Percentiles rank a stretch among this genome's conserved stretches.
These are phyloP conservation scores for Phrixothrix hirtus DNA, from an alignment of 2,888 invertebrate species.

Conservation along the genomic window DNA sequence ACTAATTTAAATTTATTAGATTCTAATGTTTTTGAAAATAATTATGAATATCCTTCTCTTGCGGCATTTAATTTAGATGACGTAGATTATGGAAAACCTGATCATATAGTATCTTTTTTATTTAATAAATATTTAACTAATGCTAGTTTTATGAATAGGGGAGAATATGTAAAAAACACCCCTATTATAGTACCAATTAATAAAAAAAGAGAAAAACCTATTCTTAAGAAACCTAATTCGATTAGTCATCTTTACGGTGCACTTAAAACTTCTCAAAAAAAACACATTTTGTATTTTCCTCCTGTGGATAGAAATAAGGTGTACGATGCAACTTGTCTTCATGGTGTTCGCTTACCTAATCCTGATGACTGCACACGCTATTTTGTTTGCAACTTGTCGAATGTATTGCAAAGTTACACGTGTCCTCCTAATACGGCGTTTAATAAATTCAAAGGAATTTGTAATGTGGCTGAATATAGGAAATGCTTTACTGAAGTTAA, in stretches of 20 bases:
- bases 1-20: conserved; percentile 26
- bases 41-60: conserved; percentile 11
- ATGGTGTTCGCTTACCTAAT: conserved; percentile 28
- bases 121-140: conserved; percentile 31
- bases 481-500: conserved; percentile 14
- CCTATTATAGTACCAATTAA: conserved; percentile 8
- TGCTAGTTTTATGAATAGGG: conserved; percentile 22
- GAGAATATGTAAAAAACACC: conserved; percentile 15
- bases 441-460: conserved; percentile 28
- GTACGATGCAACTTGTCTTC: conserved; percentile 11
- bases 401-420: conserved; percentile 18
- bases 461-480: conserved; percentile 26
- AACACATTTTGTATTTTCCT: conserved; percentile 7
- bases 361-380: conserved; percentile 29
- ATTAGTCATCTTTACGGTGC: no score
- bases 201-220: conserved; percentile 6
- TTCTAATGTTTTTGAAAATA: conserved; percentile 18
- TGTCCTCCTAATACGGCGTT: conserved; percentile 33
- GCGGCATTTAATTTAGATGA: conserved; percentile 1
- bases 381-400: conserved; percentile 26
- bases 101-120: conserved; percentile 23
- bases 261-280: conserved; percentile 3
- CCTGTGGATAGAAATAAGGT: conserved; percentile 1
- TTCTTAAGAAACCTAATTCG: neutral
- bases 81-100: conserved; percentile 15